Base-by-base conservation (phyloP, 2,797 vertebrate genomes). In the Toxotes lorentzi region DNA sequence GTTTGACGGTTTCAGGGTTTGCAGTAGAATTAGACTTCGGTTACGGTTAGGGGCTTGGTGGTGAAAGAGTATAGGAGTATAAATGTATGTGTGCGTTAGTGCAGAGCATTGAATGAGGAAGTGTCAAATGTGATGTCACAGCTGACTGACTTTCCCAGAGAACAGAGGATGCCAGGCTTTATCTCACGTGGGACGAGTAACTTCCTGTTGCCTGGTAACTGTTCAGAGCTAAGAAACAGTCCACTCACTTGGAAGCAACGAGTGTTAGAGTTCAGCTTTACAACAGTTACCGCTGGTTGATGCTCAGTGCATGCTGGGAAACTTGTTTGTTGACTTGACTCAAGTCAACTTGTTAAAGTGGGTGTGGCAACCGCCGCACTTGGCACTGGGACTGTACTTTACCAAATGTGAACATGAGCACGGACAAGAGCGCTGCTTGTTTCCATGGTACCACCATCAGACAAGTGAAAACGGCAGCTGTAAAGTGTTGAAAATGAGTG, bases 91-190 rank as follows among this genome's bases (percentile, higher is more conserved):
- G 21, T 50, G 34, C 14, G 51, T 21, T 34, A 24, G n/a, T 23
- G 7, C 24, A 30, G 24, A 30, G 24, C 27, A 27, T 9, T 14
- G 41, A 32, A 61, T 19, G 66, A 64, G 51, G 67, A 76, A 64
- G 51, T 64, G 71, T 64, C 51, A 70, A 45, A 64, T 70, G 59
- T 69, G 43, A 69, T 35, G 66, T 64, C 71, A 63, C 14, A 51
- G 17, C 43, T 41, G 58, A 48, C 24, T 64, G 40, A 51, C 11
- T 21, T 47, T 58, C 21, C 50, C 53, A 23, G n/a, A 61, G 14
- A 41, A 30, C 27, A 11, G 50, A 53, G 45, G 9, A 48, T 7
- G 5, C 48, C n/a, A 51, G 24, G 10, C n/a, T 50, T 11, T 2
- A 50, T n/a, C 43, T 19, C 16, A 47, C 17, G 17, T 45, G 43